Conservation (phyloP, 2,888 invertebrate genomes). For the Rhingia rostrata region DNA sequence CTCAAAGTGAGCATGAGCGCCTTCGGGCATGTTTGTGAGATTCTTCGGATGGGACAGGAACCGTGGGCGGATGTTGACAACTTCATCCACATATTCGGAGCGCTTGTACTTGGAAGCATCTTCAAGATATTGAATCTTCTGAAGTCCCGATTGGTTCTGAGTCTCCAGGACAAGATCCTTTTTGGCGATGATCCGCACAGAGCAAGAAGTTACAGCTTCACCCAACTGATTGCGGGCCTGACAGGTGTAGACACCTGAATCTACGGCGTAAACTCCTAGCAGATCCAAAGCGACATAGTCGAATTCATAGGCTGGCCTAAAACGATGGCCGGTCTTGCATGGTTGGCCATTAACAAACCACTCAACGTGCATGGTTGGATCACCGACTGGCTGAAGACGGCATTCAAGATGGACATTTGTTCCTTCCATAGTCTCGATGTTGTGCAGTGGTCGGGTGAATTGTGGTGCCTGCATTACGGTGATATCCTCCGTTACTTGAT, state of each 20-base stretch:
- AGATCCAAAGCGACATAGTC: constrained; percentile 98
- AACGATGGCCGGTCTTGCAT: constrained; percentile 95
- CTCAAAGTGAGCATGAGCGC: constrained; percentile 97
- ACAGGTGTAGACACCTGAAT: constrained; percentile 97
- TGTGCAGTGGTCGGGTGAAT: constrained; percentile 93
- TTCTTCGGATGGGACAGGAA: constrained; percentile 95
- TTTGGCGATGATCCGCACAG: constrained; percentile 93
- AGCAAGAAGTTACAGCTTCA: constrained; percentile 96
- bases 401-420: constrained; percentile 96
- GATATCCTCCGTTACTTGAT: constrained; percentile 90
- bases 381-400: constrained; percentile 94
- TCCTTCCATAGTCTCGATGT: constrained; percentile 94
- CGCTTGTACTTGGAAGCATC: constrained; percentile 93
- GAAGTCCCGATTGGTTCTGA: constrained; percentile 94
- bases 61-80: constrained; percentile 91
- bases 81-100: constrained; percentile 91
- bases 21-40: constrained; percentile 92
- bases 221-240: constrained; percentile 97
- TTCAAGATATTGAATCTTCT: constrained; percentile 95
- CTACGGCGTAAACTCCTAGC: constrained; percentile 97
- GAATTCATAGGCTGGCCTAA: constrained; percentile 97
- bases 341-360: constrained; percentile 98
- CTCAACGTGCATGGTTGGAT: constrained; percentile 95
- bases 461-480: constrained; percentile 93
- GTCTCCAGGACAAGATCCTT: constrained; percentile 94